Evolutionary conservation across 2,797 vertebrate species (phyloP).

Genomic region (Alca torda): DNA sequence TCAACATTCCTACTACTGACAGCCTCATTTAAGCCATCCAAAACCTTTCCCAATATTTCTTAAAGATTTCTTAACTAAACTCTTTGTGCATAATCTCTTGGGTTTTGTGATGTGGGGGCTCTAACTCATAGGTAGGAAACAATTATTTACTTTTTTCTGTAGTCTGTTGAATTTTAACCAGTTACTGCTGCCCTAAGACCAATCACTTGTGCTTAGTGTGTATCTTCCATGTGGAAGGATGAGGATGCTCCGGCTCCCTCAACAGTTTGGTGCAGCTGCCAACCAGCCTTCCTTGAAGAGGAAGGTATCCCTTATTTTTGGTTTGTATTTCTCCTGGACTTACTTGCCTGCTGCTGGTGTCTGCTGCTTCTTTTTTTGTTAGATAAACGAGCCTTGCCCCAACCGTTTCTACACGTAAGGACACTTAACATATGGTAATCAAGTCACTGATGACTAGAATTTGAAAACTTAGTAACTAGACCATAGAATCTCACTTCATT

Average conservation of each 20-base stretch:
- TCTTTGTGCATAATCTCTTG: not conserved
- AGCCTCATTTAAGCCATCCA: not conserved
- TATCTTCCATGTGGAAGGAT: not conserved
- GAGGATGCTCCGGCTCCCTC: not conserved
- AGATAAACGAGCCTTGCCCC: not conserved
- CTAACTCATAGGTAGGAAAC: not conserved
- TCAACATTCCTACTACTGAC: not conserved
- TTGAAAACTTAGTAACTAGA: not conserved
- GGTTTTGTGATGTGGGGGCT: not conserved
- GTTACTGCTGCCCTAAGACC: not conserved
- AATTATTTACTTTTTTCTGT: not conserved
- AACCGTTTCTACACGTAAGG: rapidly evolving
- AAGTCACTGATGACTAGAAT: not conserved
- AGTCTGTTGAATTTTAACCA: not conserved
- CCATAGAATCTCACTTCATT: not conserved
- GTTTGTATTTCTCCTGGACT: not conserved
- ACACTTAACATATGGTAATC: not conserved
- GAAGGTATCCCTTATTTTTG: not conserved
- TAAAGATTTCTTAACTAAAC: not conserved
- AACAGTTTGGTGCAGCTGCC: not conserved
- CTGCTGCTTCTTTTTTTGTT: not conserved
- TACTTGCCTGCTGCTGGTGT: not conserved
- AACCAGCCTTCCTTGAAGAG: not conserved
- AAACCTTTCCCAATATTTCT: not conserved
- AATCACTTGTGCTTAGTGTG: not conserved